Percentiles rank a stretch among this genome's conserved stretches.
Evolutionary conservation across 2,888 invertebrate genomes (phyloP).

Genomic region (Blastobasis adustella): DNA sequence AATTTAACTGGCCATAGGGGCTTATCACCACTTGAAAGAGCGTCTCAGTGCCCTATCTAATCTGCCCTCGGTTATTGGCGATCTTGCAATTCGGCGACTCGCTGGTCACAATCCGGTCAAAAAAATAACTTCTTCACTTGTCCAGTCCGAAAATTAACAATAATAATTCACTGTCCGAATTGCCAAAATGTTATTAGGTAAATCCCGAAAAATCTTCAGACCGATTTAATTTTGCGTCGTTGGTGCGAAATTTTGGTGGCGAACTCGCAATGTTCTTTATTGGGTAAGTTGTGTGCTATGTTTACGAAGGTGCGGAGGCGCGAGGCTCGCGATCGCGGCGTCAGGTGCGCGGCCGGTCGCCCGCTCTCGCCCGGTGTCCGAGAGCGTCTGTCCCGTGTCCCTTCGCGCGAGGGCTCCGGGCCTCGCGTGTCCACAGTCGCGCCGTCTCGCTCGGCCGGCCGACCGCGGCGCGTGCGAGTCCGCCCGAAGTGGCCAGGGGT

Average conservation of each 20-base stretch:
- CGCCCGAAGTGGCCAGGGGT: constrained; percentile 72
- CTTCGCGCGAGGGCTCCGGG: constrained; percentile 71
- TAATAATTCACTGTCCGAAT: constrained; percentile 38
- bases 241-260: too few species aligned
- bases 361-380: constrained; percentile 75
- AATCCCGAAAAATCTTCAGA: too few species aligned
- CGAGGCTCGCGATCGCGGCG: constrained; percentile 53
- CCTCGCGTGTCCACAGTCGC: constrained; percentile 64
- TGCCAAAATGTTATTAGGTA: constrained; percentile 6
- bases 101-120: constrained; percentile 41
- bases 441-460: constrained; percentile 68
- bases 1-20: constrained; percentile 54
- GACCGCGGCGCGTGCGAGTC: constrained; percentile 71
- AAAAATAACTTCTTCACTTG: constrained; percentile 51
- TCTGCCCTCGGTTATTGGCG: constrained; percentile 60
- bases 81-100: constrained; percentile 50
- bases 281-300: constrained; percentile 24
- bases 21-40: constrained; percentile 66
- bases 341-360: constrained; percentile 71
- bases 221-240: constrained; percentile 16
- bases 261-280: constrained; percentile 8
- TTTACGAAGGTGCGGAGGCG: constrained; percentile 45
- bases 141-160: constrained; percentile 34
- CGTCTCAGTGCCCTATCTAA: constrained; percentile 65
- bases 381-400: constrained; percentile 76